Base-by-base conservation (phyloP, 2,113 vertebrate genomes). In the Brachyhypopomus occidentalis region DNA sequence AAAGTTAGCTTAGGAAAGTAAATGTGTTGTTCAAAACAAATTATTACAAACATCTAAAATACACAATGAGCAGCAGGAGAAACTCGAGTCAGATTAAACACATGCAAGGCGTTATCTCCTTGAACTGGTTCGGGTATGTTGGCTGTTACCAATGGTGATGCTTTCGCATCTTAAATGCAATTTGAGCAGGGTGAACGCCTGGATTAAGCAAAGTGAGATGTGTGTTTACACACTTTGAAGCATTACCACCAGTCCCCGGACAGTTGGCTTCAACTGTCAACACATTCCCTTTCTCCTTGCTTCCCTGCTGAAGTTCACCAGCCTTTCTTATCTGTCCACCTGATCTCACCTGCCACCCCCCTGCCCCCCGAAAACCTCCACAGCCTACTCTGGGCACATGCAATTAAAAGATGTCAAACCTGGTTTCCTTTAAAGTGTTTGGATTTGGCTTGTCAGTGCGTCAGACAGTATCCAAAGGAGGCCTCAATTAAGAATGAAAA, bases 341-440 rank as follows among this genome's bases (percentile, higher is more conserved):
- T 89, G 89, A 89, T 89, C 88, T 87, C 86, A 86, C 66, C 60
- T 45, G 5, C 11, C 38, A 30, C 38, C 48, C 56, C 30, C 58
- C 36, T 41, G n/a, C n/a, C n/a, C n/a, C 41, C 34, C 2, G 3
- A 30, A 30, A 30, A 30, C 30, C 34, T 63, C 30, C n/a, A 27
- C 89, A 89, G 87, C 72, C 89, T 89, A 85, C 84, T 87, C 89
- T 89, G 90, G 89, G 87, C 89, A 86, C 84, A 92, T 41, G 45
- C 92, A 91, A 95, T 94, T 93, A 95, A 93, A 94, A 95, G 91
- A 95, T 93, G 93, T 94, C 94, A 95, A 93, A 94, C 88, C 86
- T 90, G 92, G 92, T 93, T 93, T 91, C 84, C 92, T 69, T 70
- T 75, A 80, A 91, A 90, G 87, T 91, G 91, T 91, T 90, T 91